These are phyloP conservation scores for Melipona bicolor DNA, from an alignment of 2,888 invertebrate species.

Conservation along the genomic window DNA sequence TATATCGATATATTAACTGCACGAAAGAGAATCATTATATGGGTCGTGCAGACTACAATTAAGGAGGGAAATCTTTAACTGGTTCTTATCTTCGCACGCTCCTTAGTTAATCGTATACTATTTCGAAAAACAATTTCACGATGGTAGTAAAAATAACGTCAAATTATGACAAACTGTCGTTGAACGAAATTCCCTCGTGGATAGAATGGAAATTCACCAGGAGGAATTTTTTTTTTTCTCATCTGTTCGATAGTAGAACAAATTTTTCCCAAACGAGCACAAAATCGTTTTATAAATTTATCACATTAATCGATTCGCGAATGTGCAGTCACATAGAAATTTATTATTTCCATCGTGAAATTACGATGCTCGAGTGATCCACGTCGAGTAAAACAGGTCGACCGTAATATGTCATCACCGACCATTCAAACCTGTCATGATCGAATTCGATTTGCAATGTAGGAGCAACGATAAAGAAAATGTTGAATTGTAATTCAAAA, in stretches of 20 bases:
- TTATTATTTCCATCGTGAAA: conserved; percentile 26
- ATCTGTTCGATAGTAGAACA: background rate
- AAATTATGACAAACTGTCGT: background rate
- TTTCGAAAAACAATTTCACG: conserved; percentile 18
- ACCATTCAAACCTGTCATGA: conserved; percentile 4
- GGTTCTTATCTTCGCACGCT: conserved; percentile 46
- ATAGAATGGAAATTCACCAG: background rate
- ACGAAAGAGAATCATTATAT: conserved; percentile 43
- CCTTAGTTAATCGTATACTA: background rate
- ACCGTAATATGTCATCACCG: conserved; percentile 8
- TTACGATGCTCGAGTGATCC: background rate
- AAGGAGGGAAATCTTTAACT: conserved; percentile 75
- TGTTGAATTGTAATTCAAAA: background rate
- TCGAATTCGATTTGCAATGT: background rate
- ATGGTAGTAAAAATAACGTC: conserved; percentile 6
- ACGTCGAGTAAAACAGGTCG: conserved; percentile 17
- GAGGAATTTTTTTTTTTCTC: background rate
- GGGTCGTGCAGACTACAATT: conserved; percentile 54
- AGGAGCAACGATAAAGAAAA: background rate
- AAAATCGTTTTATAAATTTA: background rate
- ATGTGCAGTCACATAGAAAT: conserved; percentile 1
- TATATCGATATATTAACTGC: conserved; percentile 27
- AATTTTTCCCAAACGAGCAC: background rate
- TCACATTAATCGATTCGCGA: conserved; percentile 1
- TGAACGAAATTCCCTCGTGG: background rate